Evolutionary conservation across 2,797 vertebrate genomes (phyloP).

Genomic region (Oreonectes daqikongensis): DNA sequence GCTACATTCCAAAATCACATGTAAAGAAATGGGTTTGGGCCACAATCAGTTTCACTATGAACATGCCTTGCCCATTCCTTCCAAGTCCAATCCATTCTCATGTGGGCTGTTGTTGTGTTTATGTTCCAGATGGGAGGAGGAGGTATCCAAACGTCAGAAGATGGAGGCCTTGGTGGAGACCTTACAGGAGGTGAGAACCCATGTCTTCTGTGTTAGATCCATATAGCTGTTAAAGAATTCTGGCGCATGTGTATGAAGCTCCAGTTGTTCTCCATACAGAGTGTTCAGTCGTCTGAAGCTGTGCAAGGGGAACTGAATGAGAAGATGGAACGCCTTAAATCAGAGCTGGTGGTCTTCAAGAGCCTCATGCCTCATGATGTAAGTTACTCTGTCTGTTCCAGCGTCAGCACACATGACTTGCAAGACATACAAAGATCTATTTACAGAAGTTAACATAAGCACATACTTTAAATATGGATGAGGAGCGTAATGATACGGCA

Average conservation of each 20-base stretch:
- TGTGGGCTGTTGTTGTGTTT: constrained; percentile 47
- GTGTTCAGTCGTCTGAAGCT: constrained; percentile 83
- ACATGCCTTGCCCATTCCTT: constrained; percentile 15
- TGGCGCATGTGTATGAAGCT: neutral
- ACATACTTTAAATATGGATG: neutral
- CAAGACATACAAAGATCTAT: constrained; percentile 28
- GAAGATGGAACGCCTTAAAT: constrained; percentile 92
- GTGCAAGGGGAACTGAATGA: constrained; percentile 89
- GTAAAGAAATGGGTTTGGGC: neutral
- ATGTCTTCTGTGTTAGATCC: constrained; percentile 7
- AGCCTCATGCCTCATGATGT: constrained; percentile 94
- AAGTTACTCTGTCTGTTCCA: constrained; percentile 68
- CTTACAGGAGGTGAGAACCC: constrained; percentile 78
- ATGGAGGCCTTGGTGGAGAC: constrained; percentile 84
- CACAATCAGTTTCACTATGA: neutral
- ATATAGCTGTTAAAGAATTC: neutral
- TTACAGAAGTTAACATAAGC: constrained; percentile 12
- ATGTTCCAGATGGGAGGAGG: constrained; percentile 86
- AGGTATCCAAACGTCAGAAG: constrained; percentile 79
- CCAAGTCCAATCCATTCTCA: neutral
- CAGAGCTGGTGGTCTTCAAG: constrained; percentile 96
- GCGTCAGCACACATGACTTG: neutral
- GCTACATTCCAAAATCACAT: neutral
- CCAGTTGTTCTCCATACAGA: constrained; percentile 70
- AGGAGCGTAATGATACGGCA: neutral